Conservation (phyloP, 2,797 vertebrate species). For the Takifugu ocellatus region DNA sequence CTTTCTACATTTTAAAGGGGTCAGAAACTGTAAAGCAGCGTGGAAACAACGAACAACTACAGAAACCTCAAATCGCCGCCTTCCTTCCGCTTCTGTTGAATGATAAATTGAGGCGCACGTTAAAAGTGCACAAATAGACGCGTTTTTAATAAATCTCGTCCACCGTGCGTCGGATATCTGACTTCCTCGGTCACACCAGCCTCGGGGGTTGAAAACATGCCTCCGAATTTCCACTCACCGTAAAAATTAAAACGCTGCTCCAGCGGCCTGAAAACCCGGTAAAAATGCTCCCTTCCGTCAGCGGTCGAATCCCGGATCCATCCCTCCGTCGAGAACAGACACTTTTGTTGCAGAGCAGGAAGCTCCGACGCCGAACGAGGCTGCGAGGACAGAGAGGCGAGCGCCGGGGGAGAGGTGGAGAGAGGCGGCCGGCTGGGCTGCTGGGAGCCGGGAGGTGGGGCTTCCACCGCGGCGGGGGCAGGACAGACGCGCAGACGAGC, state of each 20-base stretch:
- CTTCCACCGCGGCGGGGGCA: constrained; percentile 58
- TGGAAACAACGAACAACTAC: constrained; percentile 2
- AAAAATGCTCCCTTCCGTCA: constrained; percentile 48
- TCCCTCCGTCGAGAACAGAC: constrained; percentile 60
- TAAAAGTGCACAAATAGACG: constrained; percentile 32
- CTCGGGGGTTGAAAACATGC: constrained; percentile 35
- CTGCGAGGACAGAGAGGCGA: constrained; percentile 63
- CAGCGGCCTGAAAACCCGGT: constrained; percentile 46
- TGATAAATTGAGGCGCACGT: not conserved
- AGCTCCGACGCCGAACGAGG: constrained; percentile 68
- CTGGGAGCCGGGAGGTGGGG: constrained; percentile 66
- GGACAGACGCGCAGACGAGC: constrained; percentile 44
- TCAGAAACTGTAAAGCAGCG: constrained; percentile 2
- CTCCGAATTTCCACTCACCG: constrained; percentile 69
- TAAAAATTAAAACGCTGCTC: constrained; percentile 42
- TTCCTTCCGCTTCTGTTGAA: constrained; percentile 10
- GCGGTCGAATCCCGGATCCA: constrained; percentile 61
- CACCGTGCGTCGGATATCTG: constrained; percentile 62
- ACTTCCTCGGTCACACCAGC: constrained; percentile 63
- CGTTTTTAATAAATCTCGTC: constrained; percentile 14
- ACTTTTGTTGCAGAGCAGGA: constrained; percentile 66
- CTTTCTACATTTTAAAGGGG: constrained; percentile 25
- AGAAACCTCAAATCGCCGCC: constrained; percentile 7
- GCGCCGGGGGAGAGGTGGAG: constrained; percentile 58
- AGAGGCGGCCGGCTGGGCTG: constrained; percentile 64